phyloP scores from a whole-genome alignment of 37 sponge, comb jelly and placozoan genomes.

The Beroe forskalii region DNA sequence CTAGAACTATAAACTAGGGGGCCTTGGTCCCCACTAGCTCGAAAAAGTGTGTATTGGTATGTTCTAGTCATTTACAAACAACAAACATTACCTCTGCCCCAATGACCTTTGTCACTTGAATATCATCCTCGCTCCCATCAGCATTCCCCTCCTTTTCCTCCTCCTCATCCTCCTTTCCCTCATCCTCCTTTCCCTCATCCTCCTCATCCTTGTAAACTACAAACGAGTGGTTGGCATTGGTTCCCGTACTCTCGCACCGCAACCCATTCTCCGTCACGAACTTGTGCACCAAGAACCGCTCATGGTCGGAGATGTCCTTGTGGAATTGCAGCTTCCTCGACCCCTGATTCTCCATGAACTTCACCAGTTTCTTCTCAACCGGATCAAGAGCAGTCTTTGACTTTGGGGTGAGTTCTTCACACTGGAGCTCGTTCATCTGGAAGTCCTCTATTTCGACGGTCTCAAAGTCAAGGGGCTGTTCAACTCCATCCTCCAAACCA shows the following conservation, averaged over 20 bases:
- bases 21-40: no score
- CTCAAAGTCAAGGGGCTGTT: no score
- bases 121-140: neutral
- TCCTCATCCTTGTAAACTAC: neutral
- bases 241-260: slow-evolving; percentile 22
- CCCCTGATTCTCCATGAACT: neutral
- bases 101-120: no score
- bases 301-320: neutral
- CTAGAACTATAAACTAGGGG: no score
- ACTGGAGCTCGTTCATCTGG: neutral
- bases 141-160: neutral
- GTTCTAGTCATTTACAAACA: no score
- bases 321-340: neutral
- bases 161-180: neutral
- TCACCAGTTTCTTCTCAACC: neutral
- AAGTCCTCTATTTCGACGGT: neutral
- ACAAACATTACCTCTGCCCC: no score
- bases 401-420: neutral
- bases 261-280: neutral
- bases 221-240: neutral
- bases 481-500: no score
- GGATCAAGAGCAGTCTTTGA: neutral
- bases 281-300: slow-evolving; percentile 3
- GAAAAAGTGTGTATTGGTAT: no score
- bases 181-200: neutral